A percentile compares a stretch with the other conserved stretches of the same genome.
phyloP scores from a whole-genome alignment of 2,113 vertebrate genomes.

The Genyomyrus donnyi region DNA sequence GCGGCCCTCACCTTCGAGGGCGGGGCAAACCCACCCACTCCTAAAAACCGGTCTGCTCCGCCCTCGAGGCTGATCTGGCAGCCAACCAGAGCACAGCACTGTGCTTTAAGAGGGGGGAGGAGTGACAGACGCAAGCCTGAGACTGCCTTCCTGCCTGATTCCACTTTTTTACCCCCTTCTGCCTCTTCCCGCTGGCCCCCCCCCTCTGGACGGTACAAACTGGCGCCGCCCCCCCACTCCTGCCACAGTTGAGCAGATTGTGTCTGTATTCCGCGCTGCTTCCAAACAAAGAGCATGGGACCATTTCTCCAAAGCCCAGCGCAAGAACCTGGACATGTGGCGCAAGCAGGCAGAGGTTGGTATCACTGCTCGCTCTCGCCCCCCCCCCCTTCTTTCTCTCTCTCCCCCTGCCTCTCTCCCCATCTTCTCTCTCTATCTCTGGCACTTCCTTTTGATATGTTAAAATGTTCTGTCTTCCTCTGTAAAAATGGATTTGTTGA shows the following conservation, averaged over 20 bases:
- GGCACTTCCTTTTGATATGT: constrained; percentile 11
- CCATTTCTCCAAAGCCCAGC: constrained; percentile 99
- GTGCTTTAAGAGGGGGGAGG: constrained; percentile 34
- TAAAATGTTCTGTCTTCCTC: constrained; percentile 14
- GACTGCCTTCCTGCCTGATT: constrained; percentile 73
- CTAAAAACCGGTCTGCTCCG: background rate
- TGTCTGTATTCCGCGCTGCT: constrained; percentile 97
- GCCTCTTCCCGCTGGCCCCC: constrained; percentile 69
- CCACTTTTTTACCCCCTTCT: constrained; percentile 82
- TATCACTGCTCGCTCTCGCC: constrained; percentile 31
- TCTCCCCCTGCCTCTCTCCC: background rate
- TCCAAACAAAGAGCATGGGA: constrained; percentile 99
- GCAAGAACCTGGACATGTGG: constrained; percentile 98
- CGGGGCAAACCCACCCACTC: background rate
- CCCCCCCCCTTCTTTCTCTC: background rate
- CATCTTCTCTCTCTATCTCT: background rate
- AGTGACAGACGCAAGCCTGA: constrained; percentile 33
- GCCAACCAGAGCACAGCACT: background rate
- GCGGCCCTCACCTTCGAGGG: background rate
- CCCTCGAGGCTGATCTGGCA: background rate
- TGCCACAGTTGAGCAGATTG: constrained; percentile 96
- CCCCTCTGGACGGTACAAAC: constrained; percentile 71
- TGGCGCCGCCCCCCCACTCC: constrained; percentile 49
- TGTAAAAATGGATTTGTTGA: constrained; percentile 40
- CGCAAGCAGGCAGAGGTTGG: constrained; percentile 97